Base-by-base conservation (phyloP, 2,888 invertebrate genomes). In the Trichogramma evanescens region DNA sequence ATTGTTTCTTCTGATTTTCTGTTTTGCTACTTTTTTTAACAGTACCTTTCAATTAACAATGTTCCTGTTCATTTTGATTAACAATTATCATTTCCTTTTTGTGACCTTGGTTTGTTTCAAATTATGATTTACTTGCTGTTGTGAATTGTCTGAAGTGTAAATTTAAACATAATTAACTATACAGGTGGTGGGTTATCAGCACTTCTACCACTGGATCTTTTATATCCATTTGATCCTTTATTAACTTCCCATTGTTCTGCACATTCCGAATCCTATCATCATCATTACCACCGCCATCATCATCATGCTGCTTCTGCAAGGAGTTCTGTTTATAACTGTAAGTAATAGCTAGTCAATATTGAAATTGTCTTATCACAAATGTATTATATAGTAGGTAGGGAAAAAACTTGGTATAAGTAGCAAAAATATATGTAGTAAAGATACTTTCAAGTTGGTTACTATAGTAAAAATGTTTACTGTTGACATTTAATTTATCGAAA, bases 101-200 rank as follows among this genome's bases (percentile, higher is more conserved):
- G 26, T 26, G 26, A 26, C 9, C 4, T 13, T 56, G 38, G 26
- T 38, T 54, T 43, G 40, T 42, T 40, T n/a, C 9, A 39, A 42
- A 26, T 26, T 26, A 26, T 26, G 26, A 26, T 26, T 2, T 26
- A 26, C 26, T 58, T 46, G 50, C 50, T 58, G 59, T 50, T 41
- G 40, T 53, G 6, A 53, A 9, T 54, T 26, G 56, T 38, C 48
- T 43, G 54, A 51, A n/a, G 26, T 54, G 45, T 45, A 59, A 45
- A 57, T 61, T 56, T 54, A 56, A 51, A 46, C 61, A 38, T 59
- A 60, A 62, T 64, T 64, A 60, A 62, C 58, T 10, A 65, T 63
- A 66, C 71, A 77, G 77, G 76, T 77, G 76, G 76, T 72, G 77
- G 76, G 70, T 74, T 77, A 59, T 77, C 77, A 66, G 76, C 76